Evolutionary conservation across 1,140 invertebrate genomes (phyloP).

Genomic region (Arctopsyche grandis): DNA sequence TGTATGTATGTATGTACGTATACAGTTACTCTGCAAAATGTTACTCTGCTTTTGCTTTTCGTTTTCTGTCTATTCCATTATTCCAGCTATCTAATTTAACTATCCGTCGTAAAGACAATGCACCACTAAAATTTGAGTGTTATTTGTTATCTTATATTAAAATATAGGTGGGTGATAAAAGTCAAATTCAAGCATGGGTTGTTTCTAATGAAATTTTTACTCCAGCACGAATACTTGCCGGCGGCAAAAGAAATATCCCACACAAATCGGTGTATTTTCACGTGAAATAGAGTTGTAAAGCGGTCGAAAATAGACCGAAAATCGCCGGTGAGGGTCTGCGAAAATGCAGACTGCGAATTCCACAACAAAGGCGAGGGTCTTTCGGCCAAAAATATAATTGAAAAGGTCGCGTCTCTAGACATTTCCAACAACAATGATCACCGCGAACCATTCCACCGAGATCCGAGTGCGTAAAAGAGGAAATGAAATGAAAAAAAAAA

Average conservation of each 20-base stretch:
- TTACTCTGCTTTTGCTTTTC: too few species aligned
- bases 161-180: neutral
- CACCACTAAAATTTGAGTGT: too few species aligned
- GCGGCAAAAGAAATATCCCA: neutral
- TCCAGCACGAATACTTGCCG: neutral
- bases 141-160: neutral
- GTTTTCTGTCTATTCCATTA: too few species aligned
- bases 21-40: too few species aligned
- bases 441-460: neutral
- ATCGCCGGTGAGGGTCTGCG: neutral
- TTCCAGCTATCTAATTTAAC: too few species aligned
- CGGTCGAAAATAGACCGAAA: neutral
- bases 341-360: conserved; percentile 4
- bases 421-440: conserved; percentile 14
- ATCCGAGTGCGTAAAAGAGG: conserved; percentile 24
- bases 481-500: conserved; percentile 12
- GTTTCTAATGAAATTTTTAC: neutral
- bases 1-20: too few species aligned
- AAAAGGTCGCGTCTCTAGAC: conserved; percentile 26
- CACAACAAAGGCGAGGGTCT: neutral
- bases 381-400: conserved; percentile 26
- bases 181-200: neutral
- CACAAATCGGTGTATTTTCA: neutral
- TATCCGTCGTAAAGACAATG: too few species aligned
- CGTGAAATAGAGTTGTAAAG: neutral